Percentiles rank a stretch among this genome's conserved stretches.
phyloP scores from a whole-genome alignment of 2,797 vertebrate species.

The Centroberyx gerrardi region DNA sequence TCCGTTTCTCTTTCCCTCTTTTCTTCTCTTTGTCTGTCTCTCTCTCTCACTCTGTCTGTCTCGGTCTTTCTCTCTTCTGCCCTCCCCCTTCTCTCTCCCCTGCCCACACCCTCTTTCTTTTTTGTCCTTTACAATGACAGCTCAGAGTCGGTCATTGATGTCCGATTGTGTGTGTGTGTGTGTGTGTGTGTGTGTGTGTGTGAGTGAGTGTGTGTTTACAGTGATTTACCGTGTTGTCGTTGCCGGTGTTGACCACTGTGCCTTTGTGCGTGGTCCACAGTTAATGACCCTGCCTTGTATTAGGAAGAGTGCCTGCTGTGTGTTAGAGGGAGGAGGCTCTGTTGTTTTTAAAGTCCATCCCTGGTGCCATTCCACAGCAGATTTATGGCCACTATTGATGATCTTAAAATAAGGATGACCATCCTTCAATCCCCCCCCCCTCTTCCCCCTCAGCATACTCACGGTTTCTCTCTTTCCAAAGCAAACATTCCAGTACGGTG shows the following conservation, averaged over 20 bases:
- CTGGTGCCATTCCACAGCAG: constrained; percentile 20
- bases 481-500: background rate
- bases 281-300: constrained; percentile 56
- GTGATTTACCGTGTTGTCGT: constrained; percentile 61
- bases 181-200: constrained; percentile 45
- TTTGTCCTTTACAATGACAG: constrained; percentile 21
- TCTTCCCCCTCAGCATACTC: constrained; percentile 14
- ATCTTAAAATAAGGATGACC: constrained; percentile 57
- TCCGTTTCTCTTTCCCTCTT: constrained; percentile 4
- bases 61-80: background rate
- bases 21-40: constrained; percentile 6
- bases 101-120: background rate
- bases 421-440: constrained; percentile 1
- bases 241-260: constrained; percentile 24
- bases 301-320: constrained; percentile 51
- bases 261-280: constrained; percentile 54
- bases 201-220: constrained; percentile 48
- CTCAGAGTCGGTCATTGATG: background rate
- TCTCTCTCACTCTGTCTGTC: background rate
- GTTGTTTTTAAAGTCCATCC: constrained; percentile 57
- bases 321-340: constrained; percentile 36
- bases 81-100: background rate
- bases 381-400: constrained; percentile 63
- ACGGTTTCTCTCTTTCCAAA: constrained; percentile 31
- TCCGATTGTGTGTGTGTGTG: constrained; percentile 33